phyloP scores from a whole-genome alignment of 2,113 vertebrate genomes.

The Hemiscyllium ocellatum region DNA sequence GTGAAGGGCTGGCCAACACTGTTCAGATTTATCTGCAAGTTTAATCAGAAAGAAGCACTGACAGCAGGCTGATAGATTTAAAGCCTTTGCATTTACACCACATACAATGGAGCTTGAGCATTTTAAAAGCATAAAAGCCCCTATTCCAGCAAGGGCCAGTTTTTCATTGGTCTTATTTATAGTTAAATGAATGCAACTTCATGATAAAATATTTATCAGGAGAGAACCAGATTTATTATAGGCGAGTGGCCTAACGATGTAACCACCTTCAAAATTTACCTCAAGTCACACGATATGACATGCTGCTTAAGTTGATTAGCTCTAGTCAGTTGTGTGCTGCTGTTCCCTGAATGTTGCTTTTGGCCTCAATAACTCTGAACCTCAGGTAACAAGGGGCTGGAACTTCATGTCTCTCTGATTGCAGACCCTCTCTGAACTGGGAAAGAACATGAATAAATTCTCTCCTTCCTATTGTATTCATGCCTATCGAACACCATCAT shows the following conservation, averaged over 20 bases:
- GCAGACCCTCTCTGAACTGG: background rate
- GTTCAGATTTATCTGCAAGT: conserved; percentile 52
- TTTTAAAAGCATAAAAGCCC: conserved; percentile 34
- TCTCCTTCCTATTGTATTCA: background rate
- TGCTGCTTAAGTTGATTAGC: background rate
- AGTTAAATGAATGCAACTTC: conserved; percentile 29
- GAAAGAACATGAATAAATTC: background rate
- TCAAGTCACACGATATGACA: background rate
- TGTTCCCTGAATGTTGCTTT: background rate
- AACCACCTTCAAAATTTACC: background rate
- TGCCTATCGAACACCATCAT: background rate
- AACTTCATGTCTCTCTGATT: background rate
- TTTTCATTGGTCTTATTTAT: conserved; percentile 22
- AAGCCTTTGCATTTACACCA: conserved; percentile 42
- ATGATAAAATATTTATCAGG: conserved; percentile 31
- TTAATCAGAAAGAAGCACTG: conserved; percentile 60
- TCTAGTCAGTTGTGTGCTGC: background rate
- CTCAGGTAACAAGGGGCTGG: background rate
- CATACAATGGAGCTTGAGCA: conserved; percentile 19
- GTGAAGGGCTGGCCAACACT: conserved; percentile 52
- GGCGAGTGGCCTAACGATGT: background rate
- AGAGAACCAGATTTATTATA: background rate
- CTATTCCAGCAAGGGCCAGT: background rate
- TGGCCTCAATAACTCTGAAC: background rate
- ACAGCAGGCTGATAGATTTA: conserved; percentile 51